These are phyloP conservation scores for Cheilosia urbana DNA, from an alignment of 2,888 invertebrate genomes.

Conservation along the genomic window DNA sequence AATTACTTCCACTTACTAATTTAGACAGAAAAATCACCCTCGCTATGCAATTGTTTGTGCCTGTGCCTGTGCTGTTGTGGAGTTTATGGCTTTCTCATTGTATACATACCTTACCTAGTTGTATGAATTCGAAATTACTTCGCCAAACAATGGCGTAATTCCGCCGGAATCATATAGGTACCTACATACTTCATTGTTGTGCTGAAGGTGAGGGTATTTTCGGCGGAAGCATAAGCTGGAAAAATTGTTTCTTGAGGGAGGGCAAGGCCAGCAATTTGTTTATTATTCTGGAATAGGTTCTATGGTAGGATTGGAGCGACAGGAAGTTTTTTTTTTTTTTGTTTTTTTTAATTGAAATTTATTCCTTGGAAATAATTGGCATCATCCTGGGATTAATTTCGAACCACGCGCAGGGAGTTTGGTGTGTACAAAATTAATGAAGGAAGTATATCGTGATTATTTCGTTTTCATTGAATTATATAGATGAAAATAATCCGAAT, in stretches of 20 bases:
- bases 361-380: background rate
- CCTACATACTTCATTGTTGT: slow-evolving; percentile 29
- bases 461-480: too few species aligned
- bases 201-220: slow-evolving; percentile 19
- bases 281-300: slow-evolving; percentile 23
- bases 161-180: slow-evolving; percentile 25
- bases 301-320: background rate
- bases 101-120: slow-evolving; percentile 8
- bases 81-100: background rate
- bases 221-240: background rate
- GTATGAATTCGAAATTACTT: slow-evolving; percentile 13
- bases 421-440: background rate
- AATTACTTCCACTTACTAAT: slow-evolving; percentile 32
- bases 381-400: background rate
- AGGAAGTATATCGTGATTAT: too few species aligned
- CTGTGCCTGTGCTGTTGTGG: background rate
- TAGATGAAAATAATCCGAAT: too few species aligned
- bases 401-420: background rate
- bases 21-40: slow-evolving; percentile 1
- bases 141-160: slow-evolving; percentile 45
- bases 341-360: background rate
- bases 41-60: too few species aligned
- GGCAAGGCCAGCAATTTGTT: slow-evolving; percentile 18
- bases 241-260: slow-evolving; percentile 1
- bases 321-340: too few species aligned